phyloP scores from a whole-genome alignment of 2,797 vertebrate genomes.

The Columba guinea region DNA sequence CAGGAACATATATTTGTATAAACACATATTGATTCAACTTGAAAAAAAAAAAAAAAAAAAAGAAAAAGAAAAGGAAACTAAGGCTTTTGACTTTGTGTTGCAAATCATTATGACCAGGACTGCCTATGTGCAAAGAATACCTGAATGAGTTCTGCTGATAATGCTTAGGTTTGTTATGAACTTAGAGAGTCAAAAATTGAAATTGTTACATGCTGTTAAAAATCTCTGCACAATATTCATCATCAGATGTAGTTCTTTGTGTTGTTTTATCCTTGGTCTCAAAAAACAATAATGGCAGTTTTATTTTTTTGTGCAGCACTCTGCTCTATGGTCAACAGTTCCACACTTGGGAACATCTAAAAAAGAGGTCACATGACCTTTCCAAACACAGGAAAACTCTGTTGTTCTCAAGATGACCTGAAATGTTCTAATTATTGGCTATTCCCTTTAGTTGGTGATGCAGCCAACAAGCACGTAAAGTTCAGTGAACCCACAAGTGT shows the following conservation, averaged over 20 bases:
- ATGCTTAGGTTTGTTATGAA: background rate
- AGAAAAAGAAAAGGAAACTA: background rate
- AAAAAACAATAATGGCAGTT: background rate
- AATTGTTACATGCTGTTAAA: conserved; percentile 10
- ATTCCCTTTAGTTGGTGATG: conserved; percentile 83
- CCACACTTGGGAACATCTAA: conserved; percentile 68
- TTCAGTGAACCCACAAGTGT: conserved; percentile 91
- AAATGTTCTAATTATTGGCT: conserved; percentile 93
- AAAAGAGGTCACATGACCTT: conserved; percentile 73
- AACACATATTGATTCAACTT: conserved; percentile 73
- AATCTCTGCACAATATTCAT: background rate
- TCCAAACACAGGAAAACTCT: conserved; percentile 73
- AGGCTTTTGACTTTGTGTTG: conserved; percentile 49
- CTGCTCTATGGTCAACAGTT: conserved; percentile 41
- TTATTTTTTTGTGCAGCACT: conserved; percentile 42
- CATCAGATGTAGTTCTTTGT: background rate
- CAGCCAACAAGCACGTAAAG: conserved; percentile 85
- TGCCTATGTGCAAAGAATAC: conserved; percentile 20
- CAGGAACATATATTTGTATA: conserved; percentile 75
- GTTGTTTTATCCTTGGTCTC: background rate
- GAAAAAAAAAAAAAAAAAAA: background rate
- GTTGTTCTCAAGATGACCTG: conserved; percentile 86
- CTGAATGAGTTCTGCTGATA: background rate
- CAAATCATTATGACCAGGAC: conserved; percentile 63
- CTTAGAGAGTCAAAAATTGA: background rate